phyloP scores from a whole-genome alignment of 2,797 vertebrate genomes.

The Pangasius krempfi region DNA sequence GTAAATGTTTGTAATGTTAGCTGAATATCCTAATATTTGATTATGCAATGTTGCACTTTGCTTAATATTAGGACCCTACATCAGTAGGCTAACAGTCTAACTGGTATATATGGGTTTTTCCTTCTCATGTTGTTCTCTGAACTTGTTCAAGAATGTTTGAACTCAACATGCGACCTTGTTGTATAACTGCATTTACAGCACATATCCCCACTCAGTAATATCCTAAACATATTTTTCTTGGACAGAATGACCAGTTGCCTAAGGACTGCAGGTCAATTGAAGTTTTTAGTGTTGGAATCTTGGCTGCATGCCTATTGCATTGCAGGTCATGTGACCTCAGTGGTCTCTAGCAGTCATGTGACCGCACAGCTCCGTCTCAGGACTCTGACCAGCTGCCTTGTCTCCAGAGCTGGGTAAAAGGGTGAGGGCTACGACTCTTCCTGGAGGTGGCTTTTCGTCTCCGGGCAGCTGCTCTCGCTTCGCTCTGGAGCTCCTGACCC shows the following conservation, averaged over 20 bases:
- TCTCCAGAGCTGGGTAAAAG: constrained; percentile 50
- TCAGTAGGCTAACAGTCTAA: background rate
- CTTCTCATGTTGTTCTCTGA: background rate
- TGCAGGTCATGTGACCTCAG: constrained; percentile 32
- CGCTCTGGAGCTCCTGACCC: constrained; percentile 81
- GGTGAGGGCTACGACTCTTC: constrained; percentile 54
- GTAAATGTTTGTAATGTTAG: background rate
- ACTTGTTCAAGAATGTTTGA: constrained; percentile 16
- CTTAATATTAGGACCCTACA: background rate
- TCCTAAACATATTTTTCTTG: constrained; percentile 29
- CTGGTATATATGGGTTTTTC: background rate
- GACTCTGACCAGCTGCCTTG: constrained; percentile 73
- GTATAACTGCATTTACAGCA: constrained; percentile 25
- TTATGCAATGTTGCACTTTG: background rate
- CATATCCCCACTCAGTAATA: constrained; percentile 6
- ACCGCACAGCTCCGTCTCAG: constrained; percentile 39
- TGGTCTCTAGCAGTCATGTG: constrained; percentile 40
- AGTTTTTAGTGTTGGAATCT: constrained; percentile 37
- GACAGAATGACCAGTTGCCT: constrained; percentile 44
- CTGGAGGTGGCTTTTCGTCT: constrained; percentile 63
- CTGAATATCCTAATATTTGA: background rate
- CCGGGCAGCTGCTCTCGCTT: constrained; percentile 76
- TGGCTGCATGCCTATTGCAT: constrained; percentile 36
- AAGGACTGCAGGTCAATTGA: constrained; percentile 43
- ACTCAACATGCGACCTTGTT: constrained; percentile 19